Conservation (phyloP, 2,888 invertebrate genomes). For the Pollenia angustigena region DNA sequence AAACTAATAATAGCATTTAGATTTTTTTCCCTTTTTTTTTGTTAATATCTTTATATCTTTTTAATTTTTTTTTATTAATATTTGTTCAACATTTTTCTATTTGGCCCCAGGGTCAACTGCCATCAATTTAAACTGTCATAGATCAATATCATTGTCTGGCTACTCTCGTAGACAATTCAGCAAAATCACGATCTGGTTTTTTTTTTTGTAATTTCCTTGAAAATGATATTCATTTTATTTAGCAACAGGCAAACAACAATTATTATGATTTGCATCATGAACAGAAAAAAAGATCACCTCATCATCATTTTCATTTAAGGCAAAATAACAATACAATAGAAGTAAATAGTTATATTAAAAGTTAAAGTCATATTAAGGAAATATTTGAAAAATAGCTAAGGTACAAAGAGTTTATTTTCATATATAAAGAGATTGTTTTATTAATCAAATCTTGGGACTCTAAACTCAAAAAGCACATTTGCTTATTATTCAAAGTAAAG, state of each 20-base stretch:
- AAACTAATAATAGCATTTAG: not conserved
- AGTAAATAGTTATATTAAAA: constrained; percentile 31
- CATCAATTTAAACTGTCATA: constrained; percentile 65
- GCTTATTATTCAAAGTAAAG: too few species aligned
- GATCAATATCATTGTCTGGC: constrained; percentile 58
- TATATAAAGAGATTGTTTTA: too few species aligned
- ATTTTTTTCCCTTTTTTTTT: not conserved
- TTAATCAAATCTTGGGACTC: too few species aligned
- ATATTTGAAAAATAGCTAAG: too few species aligned
- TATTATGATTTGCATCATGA: constrained; percentile 62
- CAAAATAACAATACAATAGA: constrained; percentile 59
- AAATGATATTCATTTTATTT: constrained; percentile 63
- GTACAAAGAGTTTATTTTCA: too few species aligned
- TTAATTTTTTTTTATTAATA: constrained; percentile 1
- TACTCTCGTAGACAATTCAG: constrained; percentile 29
- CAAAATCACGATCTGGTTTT: constrained; percentile 60
- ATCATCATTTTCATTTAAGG: constrained; percentile 61
- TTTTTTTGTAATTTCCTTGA: constrained; percentile 52
- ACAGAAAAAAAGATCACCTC: constrained; percentile 20
- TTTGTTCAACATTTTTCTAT: constrained; percentile 29
- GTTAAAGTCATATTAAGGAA: not conserved
- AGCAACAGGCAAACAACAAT: constrained; percentile 39
- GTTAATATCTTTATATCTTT: constrained; percentile 17
- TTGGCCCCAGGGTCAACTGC: constrained; percentile 52
- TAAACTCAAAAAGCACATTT: too few species aligned